A percentile compares a stretch with the other conserved stretches of the same genome.
These are phyloP conservation scores for Lota lota DNA, from an alignment of 2,113 vertebrate species.

Conservation along the genomic window DNA sequence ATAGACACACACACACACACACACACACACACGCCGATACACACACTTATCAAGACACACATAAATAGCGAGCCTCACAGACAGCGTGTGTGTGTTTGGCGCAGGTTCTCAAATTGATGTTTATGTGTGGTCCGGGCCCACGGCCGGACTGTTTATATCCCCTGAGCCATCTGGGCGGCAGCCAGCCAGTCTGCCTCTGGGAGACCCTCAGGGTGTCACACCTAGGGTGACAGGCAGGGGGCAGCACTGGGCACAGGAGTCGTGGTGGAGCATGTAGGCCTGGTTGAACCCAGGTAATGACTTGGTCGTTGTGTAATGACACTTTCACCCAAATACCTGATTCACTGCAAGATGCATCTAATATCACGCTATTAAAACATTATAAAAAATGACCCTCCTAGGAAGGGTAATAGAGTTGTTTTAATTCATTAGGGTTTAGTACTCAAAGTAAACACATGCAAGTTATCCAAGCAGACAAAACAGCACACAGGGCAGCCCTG, in stretches of 20 bases:
- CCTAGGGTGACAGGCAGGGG: slow-evolving; percentile 27
- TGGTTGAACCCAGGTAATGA: too few species aligned
- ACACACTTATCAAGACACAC: background rate
- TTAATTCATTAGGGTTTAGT: too few species aligned
- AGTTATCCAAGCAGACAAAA: too few species aligned
- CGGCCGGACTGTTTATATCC: slow-evolving; percentile 66
- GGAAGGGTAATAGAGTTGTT: too few species aligned
- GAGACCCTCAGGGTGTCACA: slow-evolving; percentile 26
- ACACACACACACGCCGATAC: too few species aligned
- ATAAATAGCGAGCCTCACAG: slow-evolving; percentile 8
- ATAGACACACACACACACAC: too few species aligned
- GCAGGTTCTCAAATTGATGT: slow-evolving; percentile 49
- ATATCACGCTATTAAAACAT: too few species aligned
- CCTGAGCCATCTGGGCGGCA: slow-evolving; percentile 62
- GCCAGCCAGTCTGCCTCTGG: slow-evolving; percentile 61
- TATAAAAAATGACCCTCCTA: too few species aligned
- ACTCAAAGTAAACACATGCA: too few species aligned
- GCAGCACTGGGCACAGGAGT: slow-evolving; percentile 35
- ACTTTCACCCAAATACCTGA: too few species aligned
- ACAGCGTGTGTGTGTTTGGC: slow-evolving; percentile 19
- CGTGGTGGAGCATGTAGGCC: background rate
- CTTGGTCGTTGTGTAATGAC: too few species aligned
- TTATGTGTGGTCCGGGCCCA: slow-evolving; percentile 63
- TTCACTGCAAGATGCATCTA: too few species aligned
- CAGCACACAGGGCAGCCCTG: background rate